Conservation (phyloP, 2,113 vertebrate species). For the Grammomys surdaster region DNA sequence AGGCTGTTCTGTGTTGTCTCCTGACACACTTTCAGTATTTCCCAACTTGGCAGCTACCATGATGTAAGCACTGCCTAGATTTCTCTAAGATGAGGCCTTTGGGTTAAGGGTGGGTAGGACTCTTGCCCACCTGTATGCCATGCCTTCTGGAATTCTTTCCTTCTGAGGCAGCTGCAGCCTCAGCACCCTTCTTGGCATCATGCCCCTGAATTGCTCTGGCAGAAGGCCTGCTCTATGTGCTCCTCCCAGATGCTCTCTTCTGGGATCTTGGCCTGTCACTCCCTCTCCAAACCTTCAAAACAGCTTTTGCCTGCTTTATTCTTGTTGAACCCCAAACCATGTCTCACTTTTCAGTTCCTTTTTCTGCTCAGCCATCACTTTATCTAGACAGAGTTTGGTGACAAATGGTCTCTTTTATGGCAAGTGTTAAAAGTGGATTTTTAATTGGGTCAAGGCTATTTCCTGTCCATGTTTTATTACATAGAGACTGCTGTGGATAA, state of each 20-base stretch:
- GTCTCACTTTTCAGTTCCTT: background rate
- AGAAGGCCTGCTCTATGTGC: background rate
- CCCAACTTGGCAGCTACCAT: background rate
- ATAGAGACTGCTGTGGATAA: background rate
- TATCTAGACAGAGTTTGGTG: background rate
- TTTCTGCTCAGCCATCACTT: no score
- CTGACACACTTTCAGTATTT: background rate
- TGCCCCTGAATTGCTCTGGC: accelerated
- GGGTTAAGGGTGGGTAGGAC: no score
- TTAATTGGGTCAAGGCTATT: background rate
- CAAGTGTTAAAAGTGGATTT: background rate
- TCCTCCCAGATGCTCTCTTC: background rate
- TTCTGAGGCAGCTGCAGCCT: background rate
- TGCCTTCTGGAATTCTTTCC: background rate
- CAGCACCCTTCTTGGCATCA: background rate
- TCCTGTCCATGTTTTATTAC: background rate
- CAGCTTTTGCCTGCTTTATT: background rate
- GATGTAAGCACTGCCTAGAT: background rate
- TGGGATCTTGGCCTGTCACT: no score
- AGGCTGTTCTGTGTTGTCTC: no score
- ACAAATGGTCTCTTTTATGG: background rate
- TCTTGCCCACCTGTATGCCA: background rate
- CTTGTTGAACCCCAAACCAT: accelerated
- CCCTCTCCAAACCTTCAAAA: background rate
- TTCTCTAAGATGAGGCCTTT: background rate